Percentiles rank a stretch among this genome's conserved stretches.
Evolutionary conservation across 2,113 vertebrate genomes (phyloP).

Genomic region (Chauna torquata): DNA sequence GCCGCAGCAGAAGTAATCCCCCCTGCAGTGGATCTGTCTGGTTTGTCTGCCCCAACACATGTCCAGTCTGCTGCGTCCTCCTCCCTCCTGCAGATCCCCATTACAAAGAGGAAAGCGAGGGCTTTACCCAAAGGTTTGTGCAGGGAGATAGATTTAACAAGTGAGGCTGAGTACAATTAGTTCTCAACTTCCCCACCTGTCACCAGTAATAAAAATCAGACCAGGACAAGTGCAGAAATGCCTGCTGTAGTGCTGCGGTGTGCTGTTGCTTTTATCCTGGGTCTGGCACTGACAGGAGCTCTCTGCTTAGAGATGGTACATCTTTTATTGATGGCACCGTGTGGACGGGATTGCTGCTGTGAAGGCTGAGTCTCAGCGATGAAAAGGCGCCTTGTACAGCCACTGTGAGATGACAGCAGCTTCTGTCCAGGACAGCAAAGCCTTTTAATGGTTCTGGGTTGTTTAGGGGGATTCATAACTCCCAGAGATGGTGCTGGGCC

Average conservation of each 20-base stretch:
- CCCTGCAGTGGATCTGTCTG: neutral
- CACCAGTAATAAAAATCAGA: neutral
- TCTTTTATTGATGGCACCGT: neutral
- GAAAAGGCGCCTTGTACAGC: neutral
- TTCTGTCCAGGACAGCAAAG: neutral
- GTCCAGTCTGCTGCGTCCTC: neutral
- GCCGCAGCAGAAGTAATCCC: neutral
- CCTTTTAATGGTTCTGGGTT: neutral
- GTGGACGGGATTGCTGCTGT: neutral
- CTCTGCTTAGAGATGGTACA: neutral
- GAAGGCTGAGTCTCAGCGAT: neutral
- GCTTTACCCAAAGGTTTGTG: neutral
- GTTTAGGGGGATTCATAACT: neutral
- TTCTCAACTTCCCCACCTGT: neutral
- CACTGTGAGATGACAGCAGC: neutral
- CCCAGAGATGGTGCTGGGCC: neutral
- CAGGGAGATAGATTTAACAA: neutral
- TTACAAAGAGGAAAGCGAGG: neutral
- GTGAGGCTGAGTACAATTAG: neutral
- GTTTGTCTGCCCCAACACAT: neutral
- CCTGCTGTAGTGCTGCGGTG: rapidly evolving
- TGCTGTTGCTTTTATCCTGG: neutral
- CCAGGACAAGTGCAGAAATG: neutral
- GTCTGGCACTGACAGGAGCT: neutral
- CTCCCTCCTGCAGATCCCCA: neutral